Evolutionary conservation across 1,140 invertebrate species (phyloP).

Genomic region (Scaptomyza graminum): DNA sequence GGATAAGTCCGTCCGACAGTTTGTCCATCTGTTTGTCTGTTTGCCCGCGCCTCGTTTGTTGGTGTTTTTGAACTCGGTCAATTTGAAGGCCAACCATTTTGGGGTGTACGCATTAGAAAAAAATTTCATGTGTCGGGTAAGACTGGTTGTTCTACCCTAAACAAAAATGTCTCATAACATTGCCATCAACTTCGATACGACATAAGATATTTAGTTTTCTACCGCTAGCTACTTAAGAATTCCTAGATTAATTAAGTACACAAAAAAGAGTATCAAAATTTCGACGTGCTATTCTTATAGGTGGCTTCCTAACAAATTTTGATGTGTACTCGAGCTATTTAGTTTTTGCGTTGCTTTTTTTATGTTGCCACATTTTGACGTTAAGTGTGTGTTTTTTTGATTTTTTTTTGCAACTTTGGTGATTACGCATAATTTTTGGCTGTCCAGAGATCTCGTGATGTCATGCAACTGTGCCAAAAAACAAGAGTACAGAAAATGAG

Average conservation of each 20-base stretch:
- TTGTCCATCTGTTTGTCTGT: conserved; percentile 16
- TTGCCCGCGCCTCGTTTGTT: conserved; percentile 37
- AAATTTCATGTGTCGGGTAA: conserved; percentile 31
- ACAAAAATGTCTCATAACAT: conserved; percentile 2
- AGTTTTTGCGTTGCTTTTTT: conserved; percentile 67
- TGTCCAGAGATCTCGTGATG: conserved; percentile 61
- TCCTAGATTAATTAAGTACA: not conserved
- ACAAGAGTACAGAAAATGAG: not conserved
- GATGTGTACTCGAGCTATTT: conserved; percentile 67
- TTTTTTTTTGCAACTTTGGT: conserved; percentile 67
- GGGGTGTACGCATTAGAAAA: conserved; percentile 75
- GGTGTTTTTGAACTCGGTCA: conserved; percentile 79
- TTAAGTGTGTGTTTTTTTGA: conserved; percentile 34
- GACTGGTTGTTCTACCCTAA: conserved; percentile 28
- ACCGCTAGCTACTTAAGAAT: too few species aligned
- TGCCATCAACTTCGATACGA: not conserved
- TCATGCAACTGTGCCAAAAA: conserved; percentile 44
- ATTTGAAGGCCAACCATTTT: conserved; percentile 80
- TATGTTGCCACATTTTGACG: conserved; percentile 50
- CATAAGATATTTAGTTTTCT: not conserved
- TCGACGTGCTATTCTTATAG: not conserved
- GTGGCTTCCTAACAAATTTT: conserved; percentile 3
- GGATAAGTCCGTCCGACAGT: conserved; percentile 16
- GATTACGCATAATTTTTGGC: conserved; percentile 76
- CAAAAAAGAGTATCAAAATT: conserved; percentile 6